phyloP scores from a whole-genome alignment of 2,888 invertebrate genomes.

The Spicauda simplicius region DNA sequence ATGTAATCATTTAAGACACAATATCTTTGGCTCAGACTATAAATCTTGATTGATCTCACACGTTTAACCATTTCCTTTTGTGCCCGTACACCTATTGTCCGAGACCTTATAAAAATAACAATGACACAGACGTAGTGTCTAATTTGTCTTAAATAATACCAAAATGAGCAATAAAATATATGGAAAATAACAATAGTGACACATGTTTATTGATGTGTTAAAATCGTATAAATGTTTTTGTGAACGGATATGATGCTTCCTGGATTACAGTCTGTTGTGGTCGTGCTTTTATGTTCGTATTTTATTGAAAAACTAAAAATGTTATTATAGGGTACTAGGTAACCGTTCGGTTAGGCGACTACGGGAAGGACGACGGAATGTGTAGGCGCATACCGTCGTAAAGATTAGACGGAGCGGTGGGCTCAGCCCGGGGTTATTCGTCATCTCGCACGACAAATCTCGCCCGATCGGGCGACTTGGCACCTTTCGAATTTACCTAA shows the following conservation, averaged over 20 bases:
- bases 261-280: neutral
- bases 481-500: no score
- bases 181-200: constrained; percentile 44
- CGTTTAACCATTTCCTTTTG: constrained; percentile 29
- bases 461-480: no score
- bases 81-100: constrained; percentile 38
- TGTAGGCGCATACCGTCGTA: no score
- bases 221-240: constrained; percentile 49
- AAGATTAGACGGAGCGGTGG: no score
- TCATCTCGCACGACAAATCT: no score
- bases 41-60: constrained; percentile 17
- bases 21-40: neutral
- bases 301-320: no score
- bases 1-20: no score
- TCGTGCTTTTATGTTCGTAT: no score
- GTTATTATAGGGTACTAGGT: no score
- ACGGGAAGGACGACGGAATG: no score
- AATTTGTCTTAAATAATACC: constrained; percentile 41
- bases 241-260: constrained; percentile 23
- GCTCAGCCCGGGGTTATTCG: no score
- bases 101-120: constrained; percentile 44
- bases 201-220: constrained; percentile 58
- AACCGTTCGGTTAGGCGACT: no score
- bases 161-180: constrained; percentile 40
- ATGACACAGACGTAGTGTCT: constrained; percentile 44